A percentile compares a stretch with the other conserved stretches of the same genome.
phyloP scores from a whole-genome alignment of 2,113 vertebrate genomes.

The Haplochromis burtoni region DNA sequence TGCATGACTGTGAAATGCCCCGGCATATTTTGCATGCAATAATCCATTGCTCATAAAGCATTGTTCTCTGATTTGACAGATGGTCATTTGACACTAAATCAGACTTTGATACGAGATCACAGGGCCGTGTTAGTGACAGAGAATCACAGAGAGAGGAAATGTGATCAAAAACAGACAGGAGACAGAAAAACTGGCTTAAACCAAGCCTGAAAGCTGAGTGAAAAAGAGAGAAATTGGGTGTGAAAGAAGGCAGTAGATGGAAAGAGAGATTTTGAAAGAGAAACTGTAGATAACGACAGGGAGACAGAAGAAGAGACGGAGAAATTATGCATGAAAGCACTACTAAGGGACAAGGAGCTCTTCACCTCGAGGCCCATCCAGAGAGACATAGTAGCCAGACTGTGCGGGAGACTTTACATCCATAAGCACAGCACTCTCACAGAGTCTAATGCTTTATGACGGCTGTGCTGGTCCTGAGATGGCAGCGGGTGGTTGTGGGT shows the following conservation, averaged over 20 bases:
- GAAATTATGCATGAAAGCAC: constrained; percentile 23
- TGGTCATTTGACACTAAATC: neutral
- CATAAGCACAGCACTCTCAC: constrained; percentile 33
- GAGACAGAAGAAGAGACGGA: neutral
- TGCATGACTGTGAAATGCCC: neutral
- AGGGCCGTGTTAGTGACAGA: neutral
- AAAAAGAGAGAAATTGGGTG: neutral
- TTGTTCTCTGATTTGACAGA: neutral
- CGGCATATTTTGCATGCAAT: neutral
- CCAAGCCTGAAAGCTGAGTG: neutral
- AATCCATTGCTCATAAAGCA: neutral
- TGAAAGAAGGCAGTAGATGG: neutral
- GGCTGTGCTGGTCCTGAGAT: constrained; percentile 16
- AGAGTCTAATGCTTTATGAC: constrained; percentile 43
- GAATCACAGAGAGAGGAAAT: neutral
- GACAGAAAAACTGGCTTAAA: neutral
- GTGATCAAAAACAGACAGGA: neutral
- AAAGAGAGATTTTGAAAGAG: neutral
- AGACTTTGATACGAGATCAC: neutral
- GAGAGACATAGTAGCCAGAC: neutral
- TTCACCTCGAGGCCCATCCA: constrained; percentile 16
- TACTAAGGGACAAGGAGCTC: neutral
- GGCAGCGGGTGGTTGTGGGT: constrained; percentile 12
- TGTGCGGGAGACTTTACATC: constrained; percentile 25
- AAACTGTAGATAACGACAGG: neutral